These are phyloP conservation scores for Empis stercorea DNA, from an alignment of 2,888 invertebrate genomes.

Conservation along the genomic window DNA sequence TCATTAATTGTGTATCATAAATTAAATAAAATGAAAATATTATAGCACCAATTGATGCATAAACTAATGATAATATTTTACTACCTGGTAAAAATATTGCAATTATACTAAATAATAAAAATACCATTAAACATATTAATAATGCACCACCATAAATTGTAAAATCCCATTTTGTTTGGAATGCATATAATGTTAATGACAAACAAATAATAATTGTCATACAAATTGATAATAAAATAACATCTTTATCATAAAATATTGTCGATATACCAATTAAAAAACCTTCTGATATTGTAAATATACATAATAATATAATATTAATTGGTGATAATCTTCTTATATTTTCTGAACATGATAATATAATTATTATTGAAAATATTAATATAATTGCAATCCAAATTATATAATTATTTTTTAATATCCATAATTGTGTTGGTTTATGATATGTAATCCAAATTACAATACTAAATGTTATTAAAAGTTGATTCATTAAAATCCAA, in stretches of 20 bases:
- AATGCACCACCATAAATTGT: constrained; percentile 66
- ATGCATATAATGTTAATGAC: constrained; percentile 77
- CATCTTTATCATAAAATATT: constrained; percentile 39
- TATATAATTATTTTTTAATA: constrained; percentile 41
- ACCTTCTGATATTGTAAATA: constrained; percentile 74
- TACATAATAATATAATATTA: constrained; percentile 77
- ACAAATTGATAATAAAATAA: constrained; percentile 60
- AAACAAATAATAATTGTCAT: constrained; percentile 76
- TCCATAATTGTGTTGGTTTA: constrained; percentile 46
- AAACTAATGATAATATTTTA: constrained; percentile 52
- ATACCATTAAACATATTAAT: constrained; percentile 65
- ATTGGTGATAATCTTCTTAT: constrained; percentile 73
- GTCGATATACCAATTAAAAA: constrained; percentile 66
- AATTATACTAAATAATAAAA: constrained; percentile 69
- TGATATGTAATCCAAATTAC: constrained; percentile 66
- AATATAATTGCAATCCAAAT: constrained; percentile 55
- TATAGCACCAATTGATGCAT: constrained; percentile 74
- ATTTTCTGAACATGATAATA: constrained; percentile 74
- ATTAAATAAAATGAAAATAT: constrained; percentile 80
- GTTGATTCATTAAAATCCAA: constrained; percentile 48
- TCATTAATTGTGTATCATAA: constrained; percentile 84
- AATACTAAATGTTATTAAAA: constrained; percentile 63
- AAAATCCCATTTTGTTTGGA: constrained; percentile 85
- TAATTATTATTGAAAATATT: constrained; percentile 63
- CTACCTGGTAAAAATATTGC: constrained; percentile 44